Conservation (phyloP, 2,113 vertebrate genomes). For the Rhineura floridana region DNA sequence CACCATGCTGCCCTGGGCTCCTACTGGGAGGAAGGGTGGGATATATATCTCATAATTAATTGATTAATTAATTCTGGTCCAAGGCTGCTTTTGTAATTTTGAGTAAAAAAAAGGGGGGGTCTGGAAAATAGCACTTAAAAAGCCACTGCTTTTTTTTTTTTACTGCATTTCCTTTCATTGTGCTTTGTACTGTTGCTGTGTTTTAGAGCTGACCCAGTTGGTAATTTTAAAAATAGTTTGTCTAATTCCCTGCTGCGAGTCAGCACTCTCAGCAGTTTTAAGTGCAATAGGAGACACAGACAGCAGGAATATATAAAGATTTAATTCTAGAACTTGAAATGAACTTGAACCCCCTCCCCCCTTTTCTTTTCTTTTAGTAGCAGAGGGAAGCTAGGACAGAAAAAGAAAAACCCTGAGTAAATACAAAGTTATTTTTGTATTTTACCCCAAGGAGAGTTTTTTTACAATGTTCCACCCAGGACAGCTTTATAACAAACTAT, state of each 20-base stretch:
- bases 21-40: no score
- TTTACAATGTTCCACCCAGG: no score
- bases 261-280: slow-evolving; percentile 50
- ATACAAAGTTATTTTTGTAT: slow-evolving; percentile 35
- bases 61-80: no score
- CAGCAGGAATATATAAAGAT: slow-evolving; percentile 55
- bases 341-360: slow-evolving; percentile 21
- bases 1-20: no score
- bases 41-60: no score
- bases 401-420: slow-evolving; percentile 43
- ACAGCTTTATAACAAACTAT: slow-evolving; percentile 31
- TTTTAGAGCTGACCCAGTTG: slow-evolving; percentile 20
- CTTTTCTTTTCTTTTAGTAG: not conserved
- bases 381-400: slow-evolving; percentile 27
- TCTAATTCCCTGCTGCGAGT: slow-evolving; percentile 50
- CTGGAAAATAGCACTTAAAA: slow-evolving; percentile 43
- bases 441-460: slow-evolving; percentile 48
- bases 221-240: slow-evolving; percentile 51
- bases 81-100: slow-evolving; percentile 50
- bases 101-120: not conserved
- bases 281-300: slow-evolving; percentile 49
- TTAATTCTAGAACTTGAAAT: slow-evolving; percentile 65
- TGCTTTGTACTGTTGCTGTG: slow-evolving; percentile 41
- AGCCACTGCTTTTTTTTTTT: slow-evolving; percentile 39
- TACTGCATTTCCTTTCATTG: not conserved